Conservation (phyloP, 2,888 invertebrate species). For the Tenthredo livida region DNA sequence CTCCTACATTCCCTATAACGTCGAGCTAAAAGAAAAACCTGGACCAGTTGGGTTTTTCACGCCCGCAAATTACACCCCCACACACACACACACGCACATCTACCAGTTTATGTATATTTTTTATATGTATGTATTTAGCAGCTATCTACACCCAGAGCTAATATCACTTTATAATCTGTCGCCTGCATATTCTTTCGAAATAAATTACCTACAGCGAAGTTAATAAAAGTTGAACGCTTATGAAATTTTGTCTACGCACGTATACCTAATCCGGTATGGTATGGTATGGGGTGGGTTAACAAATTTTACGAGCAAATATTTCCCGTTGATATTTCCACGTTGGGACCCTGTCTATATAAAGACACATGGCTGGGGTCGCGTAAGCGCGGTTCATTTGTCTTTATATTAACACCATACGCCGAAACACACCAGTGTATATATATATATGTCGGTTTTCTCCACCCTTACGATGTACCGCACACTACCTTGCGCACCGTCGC, state of each 20-base stretch:
- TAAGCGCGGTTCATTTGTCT: conserved; percentile 69
- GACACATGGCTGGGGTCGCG: conserved; percentile 73
- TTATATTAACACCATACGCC: conserved; percentile 68
- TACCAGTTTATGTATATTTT: no score
- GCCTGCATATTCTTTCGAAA: conserved; percentile 63
- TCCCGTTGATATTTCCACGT: conserved; percentile 47
- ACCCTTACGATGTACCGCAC: neutral
- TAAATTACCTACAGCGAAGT: conserved; percentile 68
- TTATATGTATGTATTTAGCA: neutral
- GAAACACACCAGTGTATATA: neutral
- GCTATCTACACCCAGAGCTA: conserved; percentile 49
- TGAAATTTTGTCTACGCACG: conserved; percentile 56
- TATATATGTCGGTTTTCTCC: neutral
- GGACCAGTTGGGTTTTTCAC: neutral
- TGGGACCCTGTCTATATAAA: conserved; percentile 66
- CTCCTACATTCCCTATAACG: neutral
- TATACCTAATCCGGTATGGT: neutral
- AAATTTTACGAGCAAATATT: conserved; percentile 50
- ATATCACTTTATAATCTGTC: conserved; percentile 71
- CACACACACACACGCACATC: neutral
- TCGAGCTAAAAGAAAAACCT: neutral
- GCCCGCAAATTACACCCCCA: neutral
- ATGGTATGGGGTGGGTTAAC: neutral
- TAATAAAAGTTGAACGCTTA: conserved; percentile 68
- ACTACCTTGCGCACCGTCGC: neutral